A percentile compares a stretch with the other conserved stretches of the same genome.
phyloP scores from a whole-genome alignment of 2,888 invertebrate genomes.

The Rhodophaea formosa region DNA sequence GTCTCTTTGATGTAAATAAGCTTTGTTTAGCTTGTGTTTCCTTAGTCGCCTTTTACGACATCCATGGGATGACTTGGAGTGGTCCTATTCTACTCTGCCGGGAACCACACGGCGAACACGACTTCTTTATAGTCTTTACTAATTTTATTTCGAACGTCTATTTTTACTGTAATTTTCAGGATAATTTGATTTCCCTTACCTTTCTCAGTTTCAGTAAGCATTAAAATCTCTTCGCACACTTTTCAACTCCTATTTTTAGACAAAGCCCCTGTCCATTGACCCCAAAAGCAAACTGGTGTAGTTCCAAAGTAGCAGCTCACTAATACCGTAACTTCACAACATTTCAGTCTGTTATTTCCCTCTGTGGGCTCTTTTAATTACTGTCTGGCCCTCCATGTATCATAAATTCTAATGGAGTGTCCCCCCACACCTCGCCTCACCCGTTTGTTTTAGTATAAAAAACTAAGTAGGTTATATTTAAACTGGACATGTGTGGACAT shows the following conservation, averaged over 20 bases:
- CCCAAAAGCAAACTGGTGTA: conserved; percentile 39
- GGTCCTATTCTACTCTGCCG: too few species aligned
- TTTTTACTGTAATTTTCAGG: too few species aligned
- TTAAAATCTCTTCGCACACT: not conserved
- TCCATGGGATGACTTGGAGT: too few species aligned
- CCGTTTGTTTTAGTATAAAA: conserved; percentile 28
- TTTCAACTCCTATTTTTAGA: not conserved
- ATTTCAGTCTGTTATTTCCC: conserved; percentile 59
- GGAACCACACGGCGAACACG: too few species aligned
- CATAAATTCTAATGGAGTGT: conserved; percentile 75
- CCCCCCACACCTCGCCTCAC: conserved; percentile 39
- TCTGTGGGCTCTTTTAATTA: conserved; percentile 74
- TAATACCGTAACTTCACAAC: conserved; percentile 48
- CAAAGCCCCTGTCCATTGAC: conserved; percentile 25
- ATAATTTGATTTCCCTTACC: too few species aligned
- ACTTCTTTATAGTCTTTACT: too few species aligned
- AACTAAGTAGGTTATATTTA: not conserved
- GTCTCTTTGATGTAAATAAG: too few species aligned
- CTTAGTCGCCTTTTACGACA: too few species aligned
- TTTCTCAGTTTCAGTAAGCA: too few species aligned
- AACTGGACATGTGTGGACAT: too few species aligned
- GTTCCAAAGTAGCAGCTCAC: conserved; percentile 39
- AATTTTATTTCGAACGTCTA: too few species aligned
- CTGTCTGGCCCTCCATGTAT: conserved; percentile 64
- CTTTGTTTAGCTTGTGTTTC: too few species aligned